Percentiles rank a stretch among this genome's conserved stretches.
Conservation (phyloP, 2,113 vertebrate genomes). For the Eolophus roseicapilla region DNA sequence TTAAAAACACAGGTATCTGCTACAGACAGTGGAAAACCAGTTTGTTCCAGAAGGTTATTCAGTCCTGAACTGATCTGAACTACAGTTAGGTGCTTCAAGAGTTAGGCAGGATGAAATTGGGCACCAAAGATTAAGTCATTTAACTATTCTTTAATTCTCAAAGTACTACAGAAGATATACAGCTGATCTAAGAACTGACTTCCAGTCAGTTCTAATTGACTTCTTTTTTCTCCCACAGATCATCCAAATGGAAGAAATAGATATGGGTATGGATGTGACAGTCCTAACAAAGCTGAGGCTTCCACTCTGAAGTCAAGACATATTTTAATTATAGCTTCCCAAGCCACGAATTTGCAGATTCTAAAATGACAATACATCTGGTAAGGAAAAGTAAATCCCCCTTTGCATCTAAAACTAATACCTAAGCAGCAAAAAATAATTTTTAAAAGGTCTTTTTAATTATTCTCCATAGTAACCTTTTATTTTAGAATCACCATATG, state of each 20-base stretch:
- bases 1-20: not conserved
- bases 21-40: not conserved
- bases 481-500: constrained; percentile 57
- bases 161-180: not conserved
- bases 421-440: constrained; percentile 44
- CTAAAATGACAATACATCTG: not conserved
- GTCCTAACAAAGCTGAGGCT: not conserved
- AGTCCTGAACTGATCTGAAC: not conserved
- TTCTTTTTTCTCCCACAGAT: not conserved
- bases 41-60: not conserved
- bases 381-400: constrained; percentile 9
- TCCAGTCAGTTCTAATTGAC: not conserved
- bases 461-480: constrained; percentile 43
- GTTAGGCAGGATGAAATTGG: not conserved
- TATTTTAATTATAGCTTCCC: not conserved
- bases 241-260: not conserved
- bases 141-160: not conserved
- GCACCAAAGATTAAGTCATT: not conserved
- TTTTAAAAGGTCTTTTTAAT: constrained; percentile 18
- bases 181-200: not conserved
- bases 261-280: not conserved
- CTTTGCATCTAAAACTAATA: constrained; percentile 38
- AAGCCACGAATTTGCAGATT: not conserved
- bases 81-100: not conserved
- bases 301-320: not conserved